A percentile compares a stretch with the other conserved stretches of the same genome.
Conservation (phyloP, 2,888 invertebrate genomes). For the Hirtodrosophila duncani region DNA sequence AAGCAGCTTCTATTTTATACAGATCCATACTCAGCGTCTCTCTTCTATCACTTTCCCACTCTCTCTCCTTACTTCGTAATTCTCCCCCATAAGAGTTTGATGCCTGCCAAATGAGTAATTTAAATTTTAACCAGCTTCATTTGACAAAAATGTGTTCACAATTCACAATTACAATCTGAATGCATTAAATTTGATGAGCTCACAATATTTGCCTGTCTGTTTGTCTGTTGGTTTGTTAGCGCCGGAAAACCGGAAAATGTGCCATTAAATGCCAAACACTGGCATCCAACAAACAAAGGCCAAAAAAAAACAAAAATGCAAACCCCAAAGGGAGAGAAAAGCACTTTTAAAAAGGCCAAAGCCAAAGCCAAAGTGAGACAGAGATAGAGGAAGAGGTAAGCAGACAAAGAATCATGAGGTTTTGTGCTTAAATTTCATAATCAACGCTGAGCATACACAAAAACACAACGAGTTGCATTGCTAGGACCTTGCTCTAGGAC, state of each 20-base stretch:
- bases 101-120: too few species aligned
- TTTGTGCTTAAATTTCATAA: constrained; percentile 70
- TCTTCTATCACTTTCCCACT: too few species aligned
- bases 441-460: constrained; percentile 59
- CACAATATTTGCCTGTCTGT: too few species aligned
- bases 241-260: constrained; percentile 55
- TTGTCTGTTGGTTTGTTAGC: constrained; percentile 21
- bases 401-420: constrained; percentile 42
- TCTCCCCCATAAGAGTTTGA: too few species aligned
- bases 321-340: constrained; percentile 19
- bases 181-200: constrained; percentile 55
- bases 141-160: constrained; percentile 30
- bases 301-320: background rate
- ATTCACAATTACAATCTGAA: constrained; percentile 38
- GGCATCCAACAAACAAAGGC: too few species aligned
- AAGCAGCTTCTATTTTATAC: too few species aligned
- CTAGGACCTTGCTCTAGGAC: constrained; percentile 16
- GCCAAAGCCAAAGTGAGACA: constrained; percentile 18
- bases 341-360: constrained; percentile 1
- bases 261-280: constrained; percentile 64
- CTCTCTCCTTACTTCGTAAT: too few species aligned
- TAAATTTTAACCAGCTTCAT: too few species aligned
- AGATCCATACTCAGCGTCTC: too few species aligned
- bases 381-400: constrained; percentile 4
- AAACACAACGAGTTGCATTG: background rate